A percentile compares a stretch with the other conserved stretches of the same genome.
Evolutionary conservation across 1,140 invertebrate species (phyloP).

Genomic region (Ericerus pela): DNA sequence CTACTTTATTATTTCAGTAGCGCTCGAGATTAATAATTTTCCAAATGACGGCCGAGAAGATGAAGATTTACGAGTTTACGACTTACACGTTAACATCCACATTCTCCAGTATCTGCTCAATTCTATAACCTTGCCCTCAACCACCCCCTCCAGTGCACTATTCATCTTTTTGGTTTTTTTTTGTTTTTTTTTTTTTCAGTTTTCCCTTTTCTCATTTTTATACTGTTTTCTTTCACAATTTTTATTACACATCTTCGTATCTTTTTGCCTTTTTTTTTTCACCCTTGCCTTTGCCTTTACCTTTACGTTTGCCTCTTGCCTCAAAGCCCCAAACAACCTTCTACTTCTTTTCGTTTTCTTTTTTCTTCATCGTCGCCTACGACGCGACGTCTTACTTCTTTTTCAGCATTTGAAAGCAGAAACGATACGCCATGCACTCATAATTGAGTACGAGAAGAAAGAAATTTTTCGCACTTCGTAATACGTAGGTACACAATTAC

Average conservation of each 20-base stretch:
- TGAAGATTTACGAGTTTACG: slow-evolving; percentile 12
- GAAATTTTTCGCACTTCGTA: neutral
- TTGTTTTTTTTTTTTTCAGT: neutral
- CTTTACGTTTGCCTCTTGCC: neutral
- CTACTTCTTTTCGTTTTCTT: too few species aligned
- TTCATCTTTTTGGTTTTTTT: slow-evolving; percentile 6
- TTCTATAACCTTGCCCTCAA: too few species aligned
- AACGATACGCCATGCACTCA: slow-evolving; percentile 2
- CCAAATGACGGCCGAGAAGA: slow-evolving; percentile 9
- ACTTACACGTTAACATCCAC: slow-evolving; percentile 7
- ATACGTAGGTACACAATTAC: too few species aligned
- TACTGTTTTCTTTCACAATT: too few species aligned
- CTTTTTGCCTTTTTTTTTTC: too few species aligned
- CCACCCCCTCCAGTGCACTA: too few species aligned
- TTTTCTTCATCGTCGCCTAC: neutral
- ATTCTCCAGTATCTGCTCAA: too few species aligned
- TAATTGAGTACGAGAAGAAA: slow-evolving; percentile 5
- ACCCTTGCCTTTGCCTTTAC: neutral
- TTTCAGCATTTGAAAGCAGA: neutral
- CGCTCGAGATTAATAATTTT: slow-evolving; percentile 12
- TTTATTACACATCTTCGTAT: too few species aligned
- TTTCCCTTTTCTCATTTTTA: neutral
- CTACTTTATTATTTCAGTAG: slow-evolving; percentile 12
- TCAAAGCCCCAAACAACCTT: neutral
- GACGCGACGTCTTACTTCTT: neutral